A percentile compares a stretch with the other conserved stretches of the same genome.
Conservation (phyloP, 2,888 invertebrate species). For the Orchestes rusci region DNA sequence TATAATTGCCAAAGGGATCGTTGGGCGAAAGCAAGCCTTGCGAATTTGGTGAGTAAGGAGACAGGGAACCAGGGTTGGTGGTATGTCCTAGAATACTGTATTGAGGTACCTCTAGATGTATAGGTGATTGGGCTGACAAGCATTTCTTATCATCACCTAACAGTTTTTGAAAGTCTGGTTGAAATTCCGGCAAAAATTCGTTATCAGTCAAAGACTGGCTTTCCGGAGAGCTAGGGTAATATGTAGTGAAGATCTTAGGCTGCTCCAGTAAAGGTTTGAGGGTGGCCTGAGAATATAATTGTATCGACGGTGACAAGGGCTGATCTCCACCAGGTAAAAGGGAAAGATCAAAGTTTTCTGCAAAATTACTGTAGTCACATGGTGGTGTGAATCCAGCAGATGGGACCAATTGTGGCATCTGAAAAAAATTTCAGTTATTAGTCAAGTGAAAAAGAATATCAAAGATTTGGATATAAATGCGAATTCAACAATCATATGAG, state of each 20-base stretch:
- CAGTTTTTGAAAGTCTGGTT: conserved; percentile 41
- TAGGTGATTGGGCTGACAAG: conserved; percentile 44
- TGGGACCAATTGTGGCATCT: conserved; percentile 82
- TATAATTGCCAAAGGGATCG: conserved; percentile 47
- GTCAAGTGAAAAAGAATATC: conserved; percentile 21
- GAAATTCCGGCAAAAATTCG: conserved; percentile 28
- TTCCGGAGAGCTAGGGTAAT: conserved; percentile 36
- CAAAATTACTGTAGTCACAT: conserved; percentile 55
- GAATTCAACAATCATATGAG: too few species aligned
- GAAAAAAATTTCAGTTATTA: too few species aligned
- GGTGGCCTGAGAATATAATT: conserved; percentile 38
- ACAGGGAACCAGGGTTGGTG: conserved; percentile 36
- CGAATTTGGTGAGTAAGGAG: conserved; percentile 45
- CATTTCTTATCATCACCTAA: conserved; percentile 33
- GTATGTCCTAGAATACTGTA: conserved; percentile 29
- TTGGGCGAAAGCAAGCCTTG: conserved; percentile 40
- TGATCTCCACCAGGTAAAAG: conserved; percentile 59
- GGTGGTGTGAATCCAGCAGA: conserved; percentile 70
- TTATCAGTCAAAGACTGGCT: conserved; percentile 31
- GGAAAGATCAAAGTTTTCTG: conserved; percentile 65
- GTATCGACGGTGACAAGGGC: conserved; percentile 48
- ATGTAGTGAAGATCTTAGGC: conserved; percentile 40
- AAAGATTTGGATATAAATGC: conserved; percentile 5
- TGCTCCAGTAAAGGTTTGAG: conserved; percentile 33
- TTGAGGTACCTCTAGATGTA: conserved; percentile 42